phyloP scores from a whole-genome alignment of 2,888 invertebrate genomes.

The Calephelis perditalis region DNA sequence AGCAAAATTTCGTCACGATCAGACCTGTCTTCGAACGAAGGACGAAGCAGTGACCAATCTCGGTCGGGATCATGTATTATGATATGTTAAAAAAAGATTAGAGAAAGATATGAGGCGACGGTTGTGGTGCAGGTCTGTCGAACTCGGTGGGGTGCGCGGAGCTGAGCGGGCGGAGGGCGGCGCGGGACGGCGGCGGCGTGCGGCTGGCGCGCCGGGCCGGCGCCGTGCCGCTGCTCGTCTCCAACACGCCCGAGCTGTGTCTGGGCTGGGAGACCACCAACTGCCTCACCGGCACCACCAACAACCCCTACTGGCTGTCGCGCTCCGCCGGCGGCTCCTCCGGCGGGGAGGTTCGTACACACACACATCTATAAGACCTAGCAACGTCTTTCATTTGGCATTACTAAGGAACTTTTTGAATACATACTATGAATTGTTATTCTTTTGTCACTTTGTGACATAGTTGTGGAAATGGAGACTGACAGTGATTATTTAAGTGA shows the following conservation, averaged over 20 bases:
- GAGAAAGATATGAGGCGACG: not conserved
- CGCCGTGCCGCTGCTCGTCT: constrained; percentile 87
- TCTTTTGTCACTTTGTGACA: too few relatives aligned
- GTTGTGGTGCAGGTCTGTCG: constrained; percentile 75
- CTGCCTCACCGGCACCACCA: constrained; percentile 85
- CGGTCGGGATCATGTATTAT: too few relatives aligned
- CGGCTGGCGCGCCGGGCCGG: constrained; percentile 82
- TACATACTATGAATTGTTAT: too few relatives aligned
- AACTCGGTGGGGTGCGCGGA: constrained; percentile 82
- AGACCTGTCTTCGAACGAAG: too few relatives aligned
- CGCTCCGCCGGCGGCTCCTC: constrained; percentile 92
- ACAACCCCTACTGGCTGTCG: constrained; percentile 89
- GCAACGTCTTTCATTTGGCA: too few relatives aligned
- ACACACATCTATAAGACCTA: too few relatives aligned
- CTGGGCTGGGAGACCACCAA: constrained; percentile 92
- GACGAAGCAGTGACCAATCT: too few relatives aligned
- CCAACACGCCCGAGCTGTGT: constrained; percentile 93
- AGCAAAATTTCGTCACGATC: too few relatives aligned
- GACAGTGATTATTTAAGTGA: too few relatives aligned
- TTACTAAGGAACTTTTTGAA: too few relatives aligned
- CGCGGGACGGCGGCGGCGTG: constrained; percentile 83
- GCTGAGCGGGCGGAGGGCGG: constrained; percentile 67
- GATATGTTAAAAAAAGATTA: not conserved
- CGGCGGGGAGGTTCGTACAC: constrained; percentile 85
- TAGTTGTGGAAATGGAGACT: too few relatives aligned